phyloP scores from a whole-genome alignment of 2,888 invertebrate genomes.

The Drosophila setosimentum region DNA sequence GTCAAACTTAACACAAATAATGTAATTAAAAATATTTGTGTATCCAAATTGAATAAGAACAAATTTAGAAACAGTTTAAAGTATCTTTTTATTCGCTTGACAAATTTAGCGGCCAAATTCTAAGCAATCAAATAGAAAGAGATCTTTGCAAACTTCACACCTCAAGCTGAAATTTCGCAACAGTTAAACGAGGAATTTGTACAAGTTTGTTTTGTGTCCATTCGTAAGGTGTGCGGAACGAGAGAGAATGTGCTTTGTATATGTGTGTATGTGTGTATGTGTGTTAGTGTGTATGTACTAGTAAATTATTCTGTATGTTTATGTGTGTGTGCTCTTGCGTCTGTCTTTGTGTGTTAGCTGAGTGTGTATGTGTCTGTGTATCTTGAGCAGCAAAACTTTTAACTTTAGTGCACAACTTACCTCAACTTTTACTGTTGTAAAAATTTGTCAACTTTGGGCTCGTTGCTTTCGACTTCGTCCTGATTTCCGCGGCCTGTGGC shows the following conservation, averaged over 20 bases:
- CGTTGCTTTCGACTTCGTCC: slow-evolving; percentile 20
- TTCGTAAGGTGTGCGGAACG: slow-evolving; percentile 29
- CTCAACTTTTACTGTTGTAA: slow-evolving; percentile 69
- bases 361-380: slow-evolving; percentile 21
- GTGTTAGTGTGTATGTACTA: not conserved
- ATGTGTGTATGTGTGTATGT: not conserved
- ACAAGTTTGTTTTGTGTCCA: slow-evolving; percentile 7
- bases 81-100: not conserved
- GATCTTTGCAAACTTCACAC: not conserved
- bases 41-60: not conserved
- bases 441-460: slow-evolving; percentile 74
- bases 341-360: slow-evolving; percentile 10
- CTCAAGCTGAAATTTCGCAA: slow-evolving; percentile 1
- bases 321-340: slow-evolving; percentile 5
- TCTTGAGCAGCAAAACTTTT: slow-evolving; percentile 58
- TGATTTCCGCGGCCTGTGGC: not conserved
- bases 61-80: not conserved
- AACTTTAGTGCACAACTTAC: slow-evolving; percentile 76
- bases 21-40: not conserved
- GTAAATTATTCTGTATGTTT: slow-evolving; percentile 10
- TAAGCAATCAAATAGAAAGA: not conserved
- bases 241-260: slow-evolving; percentile 1
- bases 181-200: slow-evolving; percentile 5
- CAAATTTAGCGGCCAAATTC: not conserved
- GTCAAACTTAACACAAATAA: not conserved